phyloP scores from a whole-genome alignment of 2,888 invertebrate genomes.

The Anticlea derivata region DNA sequence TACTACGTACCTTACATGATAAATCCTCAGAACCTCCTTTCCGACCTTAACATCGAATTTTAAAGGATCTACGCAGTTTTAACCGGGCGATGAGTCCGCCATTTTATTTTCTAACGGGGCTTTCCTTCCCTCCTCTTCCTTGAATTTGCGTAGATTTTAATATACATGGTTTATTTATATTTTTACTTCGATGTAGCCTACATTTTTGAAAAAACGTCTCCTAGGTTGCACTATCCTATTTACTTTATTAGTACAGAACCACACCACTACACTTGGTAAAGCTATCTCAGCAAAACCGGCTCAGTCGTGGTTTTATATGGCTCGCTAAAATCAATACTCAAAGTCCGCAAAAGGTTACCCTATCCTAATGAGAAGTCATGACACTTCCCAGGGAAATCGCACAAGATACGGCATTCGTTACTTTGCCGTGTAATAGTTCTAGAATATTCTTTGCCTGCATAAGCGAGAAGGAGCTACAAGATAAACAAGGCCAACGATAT shows the following conservation, averaged over 20 bases:
- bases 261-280: slow-evolving; percentile 56
- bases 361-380: slow-evolving; percentile 15
- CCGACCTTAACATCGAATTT: slow-evolving; percentile 41
- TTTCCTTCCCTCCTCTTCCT: slow-evolving; percentile 54
- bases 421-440: slow-evolving; percentile 36
- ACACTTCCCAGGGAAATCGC: background rate
- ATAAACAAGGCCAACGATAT: slow-evolving; percentile 20
- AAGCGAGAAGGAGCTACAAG: slow-evolving; percentile 32
- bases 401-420: slow-evolving; percentile 13
- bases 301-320: slow-evolving; percentile 50
- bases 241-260: slow-evolving; percentile 43
- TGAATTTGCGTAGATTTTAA: slow-evolving; percentile 40
- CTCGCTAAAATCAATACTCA: slow-evolving; percentile 30
- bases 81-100: slow-evolving; percentile 72
- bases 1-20: slow-evolving; percentile 58
- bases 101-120: slow-evolving; percentile 55
- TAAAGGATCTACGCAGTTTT: slow-evolving; percentile 51
- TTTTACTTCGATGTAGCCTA: slow-evolving; percentile 44
- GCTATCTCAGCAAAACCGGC: slow-evolving; percentile 46
- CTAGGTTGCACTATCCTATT: slow-evolving; percentile 23
- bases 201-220: slow-evolving; percentile 44
- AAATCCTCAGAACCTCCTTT: slow-evolving; percentile 47
- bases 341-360: slow-evolving; percentile 26
- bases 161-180: slow-evolving; percentile 47
- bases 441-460: slow-evolving; percentile 44